Evolutionary conservation across 2,797 vertebrate species (phyloP), one percentile per base, ranked within the genome.

Genomic region (Sebastolobus altivelis): DNA sequence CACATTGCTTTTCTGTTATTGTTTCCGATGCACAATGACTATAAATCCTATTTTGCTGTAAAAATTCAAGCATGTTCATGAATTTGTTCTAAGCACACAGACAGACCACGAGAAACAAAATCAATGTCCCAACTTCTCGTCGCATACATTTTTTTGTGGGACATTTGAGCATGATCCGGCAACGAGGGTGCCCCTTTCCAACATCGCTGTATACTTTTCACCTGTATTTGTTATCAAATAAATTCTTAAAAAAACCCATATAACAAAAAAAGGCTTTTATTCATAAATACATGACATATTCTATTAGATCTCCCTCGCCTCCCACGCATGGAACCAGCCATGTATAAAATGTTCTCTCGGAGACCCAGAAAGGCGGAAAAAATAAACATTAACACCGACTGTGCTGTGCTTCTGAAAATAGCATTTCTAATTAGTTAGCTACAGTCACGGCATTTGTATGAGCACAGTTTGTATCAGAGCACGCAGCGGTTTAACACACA

Each of bases 261-360:
- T 76, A 11, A 16, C 27, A 77, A 86, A 80, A 86, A 80, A 77
- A 72, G 25, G 31, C 31, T 79, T 91, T 87, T 87, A 92, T 89
- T 89, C 16, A 62, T 46, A 70, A 85, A 65, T 20, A 38, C 55
- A 67, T 65, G 35, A 77, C 72, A 78, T 75, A 74, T 73, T 85
- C n/a, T 67, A 75, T 85, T 72, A 40, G 3, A 38, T 72, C 65
- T 83, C 62, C 54, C 37, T 70, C 20, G 9, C 59, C 54, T 69
- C 59, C 66, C 49, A 80, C 46, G 54, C 81, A 81, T 79, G 81
- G 87, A 90, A 61, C 74, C 85, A 91, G 87, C 89, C 87, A 86
- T 83, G 84, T 72, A 62, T 68, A 74, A 88, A 86, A 92, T 67
- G 62, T 72, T 85, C 69, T 87, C 74, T 20, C 69, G 74, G 59